These are phyloP conservation scores for Eublepharis macularius DNA, from an alignment of 2,113 vertebrate genomes.

Conservation along the genomic window DNA sequence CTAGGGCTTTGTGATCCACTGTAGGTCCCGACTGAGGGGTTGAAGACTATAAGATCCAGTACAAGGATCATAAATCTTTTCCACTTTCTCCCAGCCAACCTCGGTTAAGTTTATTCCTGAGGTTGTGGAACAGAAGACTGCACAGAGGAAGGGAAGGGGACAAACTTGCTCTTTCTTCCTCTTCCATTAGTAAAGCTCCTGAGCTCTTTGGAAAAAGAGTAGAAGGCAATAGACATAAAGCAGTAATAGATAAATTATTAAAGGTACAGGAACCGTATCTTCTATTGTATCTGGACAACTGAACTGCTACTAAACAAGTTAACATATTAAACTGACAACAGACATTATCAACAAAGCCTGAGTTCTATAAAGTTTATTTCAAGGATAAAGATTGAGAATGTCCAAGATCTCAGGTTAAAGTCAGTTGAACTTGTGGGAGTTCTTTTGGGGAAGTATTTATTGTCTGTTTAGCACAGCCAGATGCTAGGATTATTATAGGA, in stretches of 20 bases:
- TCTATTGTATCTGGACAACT: not conserved
- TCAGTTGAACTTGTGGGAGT: constrained; percentile 15
- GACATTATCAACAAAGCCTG: not conserved
- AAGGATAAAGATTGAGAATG: not conserved
- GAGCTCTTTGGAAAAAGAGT: no score
- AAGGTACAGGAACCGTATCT: not conserved
- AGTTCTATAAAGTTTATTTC: not conserved
- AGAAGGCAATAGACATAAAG: no score
- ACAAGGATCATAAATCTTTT: no score
- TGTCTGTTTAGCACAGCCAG: constrained; percentile 12
- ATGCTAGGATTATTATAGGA: constrained; percentile 23
- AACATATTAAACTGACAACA: not conserved
- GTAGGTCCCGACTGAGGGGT: no score
- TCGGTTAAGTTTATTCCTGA: no score
- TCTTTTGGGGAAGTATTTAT: constrained; percentile 18
- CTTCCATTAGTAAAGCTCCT: no score
- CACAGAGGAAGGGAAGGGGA: no score
- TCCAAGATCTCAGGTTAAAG: not conserved
- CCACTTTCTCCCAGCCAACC: no score
- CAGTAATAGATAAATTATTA: not conserved
- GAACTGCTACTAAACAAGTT: not conserved
- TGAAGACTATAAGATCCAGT: no score
- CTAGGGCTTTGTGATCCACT: no score
- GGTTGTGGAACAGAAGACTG: no score
- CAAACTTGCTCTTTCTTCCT: no score